A percentile compares a stretch with the other conserved stretches of the same genome.
Evolutionary conservation across 2,888 invertebrate species (phyloP).

Genomic region (Aplocera efformata): DNA sequence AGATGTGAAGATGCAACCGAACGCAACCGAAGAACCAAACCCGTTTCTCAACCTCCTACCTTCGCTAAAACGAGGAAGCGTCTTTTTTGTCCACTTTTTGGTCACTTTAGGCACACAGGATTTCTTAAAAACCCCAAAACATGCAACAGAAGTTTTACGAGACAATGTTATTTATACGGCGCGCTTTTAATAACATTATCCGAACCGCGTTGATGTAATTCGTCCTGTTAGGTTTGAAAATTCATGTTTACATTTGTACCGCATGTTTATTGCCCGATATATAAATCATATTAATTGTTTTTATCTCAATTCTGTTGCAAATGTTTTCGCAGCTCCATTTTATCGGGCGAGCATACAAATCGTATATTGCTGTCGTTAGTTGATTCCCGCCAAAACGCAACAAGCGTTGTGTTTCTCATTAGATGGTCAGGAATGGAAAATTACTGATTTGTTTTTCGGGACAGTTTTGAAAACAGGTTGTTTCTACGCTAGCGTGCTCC

Average conservation of each 20-base stretch:
- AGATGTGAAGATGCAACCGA: no score
- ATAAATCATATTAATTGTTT: slow-evolving; percentile 15
- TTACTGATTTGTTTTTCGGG: no score
- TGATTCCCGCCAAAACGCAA: no score
- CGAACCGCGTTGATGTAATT: slow-evolving; percentile 59
- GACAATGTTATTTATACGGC: slow-evolving; percentile 58
- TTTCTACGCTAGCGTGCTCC: no score
- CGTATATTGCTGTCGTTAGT: no score
- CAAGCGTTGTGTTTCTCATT: no score
- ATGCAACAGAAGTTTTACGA: slow-evolving; percentile 61
- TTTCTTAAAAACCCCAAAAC: slow-evolving; percentile 29
- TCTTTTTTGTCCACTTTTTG: slow-evolving; percentile 4
- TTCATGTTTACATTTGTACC: slow-evolving; percentile 30
- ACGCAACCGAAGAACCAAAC: slow-evolving; percentile 3
- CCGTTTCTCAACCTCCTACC: slow-evolving; percentile 5
- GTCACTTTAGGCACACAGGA: not conserved
- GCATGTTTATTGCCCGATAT: slow-evolving; percentile 18
- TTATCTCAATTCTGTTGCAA: slow-evolving; percentile 2
- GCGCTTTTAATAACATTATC: slow-evolving; percentile 66
- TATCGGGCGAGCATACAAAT: no score
- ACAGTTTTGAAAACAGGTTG: no score
- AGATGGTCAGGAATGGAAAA: no score
- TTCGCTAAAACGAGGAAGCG: slow-evolving; percentile 2
- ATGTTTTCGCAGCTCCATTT: no score
- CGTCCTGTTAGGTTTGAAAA: slow-evolving; percentile 44